Base-by-base conservation (phyloP, 2,888 invertebrate genomes). In the Eupithecia tripunctaria region DNA sequence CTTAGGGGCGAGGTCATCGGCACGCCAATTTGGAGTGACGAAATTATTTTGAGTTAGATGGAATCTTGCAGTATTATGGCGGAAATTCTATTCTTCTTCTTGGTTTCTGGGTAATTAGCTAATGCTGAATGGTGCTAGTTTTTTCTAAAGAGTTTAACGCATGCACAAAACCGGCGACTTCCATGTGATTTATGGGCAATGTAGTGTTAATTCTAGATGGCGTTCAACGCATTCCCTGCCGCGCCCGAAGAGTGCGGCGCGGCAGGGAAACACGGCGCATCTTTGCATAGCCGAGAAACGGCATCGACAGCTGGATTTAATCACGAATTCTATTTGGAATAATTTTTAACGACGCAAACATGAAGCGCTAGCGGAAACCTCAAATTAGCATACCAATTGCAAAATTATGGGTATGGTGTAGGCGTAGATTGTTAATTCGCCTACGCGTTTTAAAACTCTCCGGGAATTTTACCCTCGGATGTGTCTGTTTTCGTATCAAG, bases 31-130 rank as follows among this genome's bases (percentile, higher is more conserved):
- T 60, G 56, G 68, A 71, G 68, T 68, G 72, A 65, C 72, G 47
- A 68, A 72, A 65, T 72, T 72, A 72, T 72, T 65, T 68, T 32
- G 64, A 68, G 47, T 60, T 60, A 68, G 72, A 56, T 56, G 25
- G 25, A 56, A 56, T 60, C 29, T 60, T 60, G 29, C 25, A 14
- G 59, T 60, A 29, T 29, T 60, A 29, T 29, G 60, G 60, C 27
- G 29, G 8, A 60, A 60, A 27, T 27, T 7, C 47, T 18, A 8
- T 2, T 43, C n/a, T 47, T 47, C 56, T 25, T n/a, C n/a, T n/a
- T 15, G 18, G 29, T 60, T 2, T 29, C 29, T 29, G 0, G 8
- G 8, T 29, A 29, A 8, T 60, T 7, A 7, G 21, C 51, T n/a
- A 2, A 21, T 21, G 10, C 2, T 3, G 21, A 10, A 47, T 8